Percentiles rank a stretch among this genome's conserved stretches.
Conservation (phyloP, 2,113 vertebrate species). For the Chaenocephalus aceratus region DNA sequence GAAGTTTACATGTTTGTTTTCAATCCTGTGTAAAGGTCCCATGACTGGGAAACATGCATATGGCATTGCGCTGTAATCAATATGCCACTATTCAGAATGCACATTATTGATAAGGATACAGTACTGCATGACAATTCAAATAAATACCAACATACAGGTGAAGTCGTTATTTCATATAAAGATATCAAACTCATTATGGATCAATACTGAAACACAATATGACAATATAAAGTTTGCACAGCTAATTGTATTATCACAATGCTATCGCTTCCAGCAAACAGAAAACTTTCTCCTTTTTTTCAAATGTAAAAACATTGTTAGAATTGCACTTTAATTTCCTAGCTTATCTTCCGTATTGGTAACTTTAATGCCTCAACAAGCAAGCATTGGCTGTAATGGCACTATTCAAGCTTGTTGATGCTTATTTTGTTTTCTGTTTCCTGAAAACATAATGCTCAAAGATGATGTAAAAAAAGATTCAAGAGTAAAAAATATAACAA, state of each 20-base stretch:
- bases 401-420: constrained; percentile 86
- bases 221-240: constrained; percentile 91
- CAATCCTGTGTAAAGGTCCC: constrained; percentile 92
- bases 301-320: constrained; percentile 80
- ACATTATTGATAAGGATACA: constrained; percentile 95
- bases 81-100: constrained; percentile 93
- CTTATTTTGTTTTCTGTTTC: constrained; percentile 92
- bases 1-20: constrained; percentile 81
- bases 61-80: constrained; percentile 92
- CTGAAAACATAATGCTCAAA: constrained; percentile 92
- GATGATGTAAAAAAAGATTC: constrained; percentile 66
- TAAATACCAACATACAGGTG: constrained; percentile 98
- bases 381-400: constrained; percentile 72
- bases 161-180: constrained; percentile 91
- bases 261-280: constrained; percentile 97
- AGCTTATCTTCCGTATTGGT: constrained; percentile 75
- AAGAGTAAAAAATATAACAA: constrained; percentile 72
- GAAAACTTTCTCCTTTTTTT: constrained; percentile 85
- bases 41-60: constrained; percentile 96
- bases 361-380: constrained; percentile 88
- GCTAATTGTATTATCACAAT: constrained; percentile 89
- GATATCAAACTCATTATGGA: constrained; percentile 92
- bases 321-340: constrained; percentile 85
- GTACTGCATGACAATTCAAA: constrained; percentile 96
- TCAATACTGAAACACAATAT: constrained; percentile 97